Evolutionary conservation across 1,140 invertebrate genomes (phyloP).

Genomic region (Colletes gigas): DNA sequence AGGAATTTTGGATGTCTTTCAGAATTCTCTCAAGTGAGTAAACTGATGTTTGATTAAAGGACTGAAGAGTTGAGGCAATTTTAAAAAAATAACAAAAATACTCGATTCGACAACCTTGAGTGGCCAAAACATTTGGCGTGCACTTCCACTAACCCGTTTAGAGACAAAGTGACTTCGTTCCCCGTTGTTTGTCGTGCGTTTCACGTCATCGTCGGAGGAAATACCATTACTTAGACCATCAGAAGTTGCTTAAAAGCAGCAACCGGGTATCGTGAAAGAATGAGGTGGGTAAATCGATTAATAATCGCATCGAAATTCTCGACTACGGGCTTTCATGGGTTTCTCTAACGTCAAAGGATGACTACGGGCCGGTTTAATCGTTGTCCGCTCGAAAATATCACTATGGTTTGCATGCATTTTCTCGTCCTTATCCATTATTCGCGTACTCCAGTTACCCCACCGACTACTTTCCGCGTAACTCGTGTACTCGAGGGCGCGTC

Average conservation of each 20-base stretch:
- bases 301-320: neutral
- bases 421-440: conserved; percentile 49
- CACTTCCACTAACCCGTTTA: neutral
- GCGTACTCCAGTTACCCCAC: conserved; percentile 34
- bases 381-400: conserved; percentile 19
- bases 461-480: conserved; percentile 42
- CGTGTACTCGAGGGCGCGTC: conserved; percentile 20
- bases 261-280: neutral
- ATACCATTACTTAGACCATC: neutral
- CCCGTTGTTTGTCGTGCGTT: no score
- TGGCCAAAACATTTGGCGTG: no score
- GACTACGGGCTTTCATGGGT: no score
- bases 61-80: no score
- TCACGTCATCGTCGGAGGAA: neutral
- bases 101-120: no score
- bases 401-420: conserved; percentile 4
- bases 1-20: no score
- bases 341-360: neutral
- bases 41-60: no score
- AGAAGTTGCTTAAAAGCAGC: conserved; percentile 1
- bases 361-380: neutral
- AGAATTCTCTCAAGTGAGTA: no score
- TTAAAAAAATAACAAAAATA: no score
- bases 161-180: conserved; percentile 2
- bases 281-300: conserved; percentile 6